These are phyloP conservation scores for Ormyrus rosae DNA, from an alignment of 2,888 invertebrate species.

Conservation along the genomic window DNA sequence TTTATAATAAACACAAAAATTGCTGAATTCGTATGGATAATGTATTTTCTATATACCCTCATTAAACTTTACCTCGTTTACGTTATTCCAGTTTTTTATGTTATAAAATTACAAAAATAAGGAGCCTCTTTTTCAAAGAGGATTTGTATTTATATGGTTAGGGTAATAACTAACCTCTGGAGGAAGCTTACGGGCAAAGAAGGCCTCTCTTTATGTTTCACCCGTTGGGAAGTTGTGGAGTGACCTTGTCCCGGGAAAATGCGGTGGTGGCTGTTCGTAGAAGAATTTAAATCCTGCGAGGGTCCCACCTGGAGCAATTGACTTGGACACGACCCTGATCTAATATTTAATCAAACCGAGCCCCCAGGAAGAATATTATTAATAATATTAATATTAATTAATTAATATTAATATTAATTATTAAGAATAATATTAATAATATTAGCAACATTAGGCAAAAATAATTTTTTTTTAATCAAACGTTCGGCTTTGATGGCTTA, in stretches of 20 bases:
- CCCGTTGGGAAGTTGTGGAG: conserved; percentile 78
- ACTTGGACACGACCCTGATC: conserved; percentile 95
- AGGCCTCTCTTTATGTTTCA: conserved; percentile 82
- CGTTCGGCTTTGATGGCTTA: background rate
- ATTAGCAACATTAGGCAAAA: conserved; percentile 31
- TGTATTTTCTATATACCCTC: background rate
- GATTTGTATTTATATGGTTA: too few relatives aligned
- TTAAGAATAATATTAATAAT: background rate
- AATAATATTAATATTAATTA: too few relatives aligned
- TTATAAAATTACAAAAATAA: background rate
- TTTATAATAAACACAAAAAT: too few relatives aligned
- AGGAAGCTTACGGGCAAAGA: conserved; percentile 72
- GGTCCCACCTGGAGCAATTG: conserved; percentile 88
- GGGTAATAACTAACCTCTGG: conserved; percentile 75
- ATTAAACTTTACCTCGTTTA: background rate
- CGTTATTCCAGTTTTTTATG: background rate
- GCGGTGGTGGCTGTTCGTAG: conserved; percentile 70
- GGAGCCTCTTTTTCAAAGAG: too few relatives aligned
- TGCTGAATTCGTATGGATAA: too few relatives aligned
- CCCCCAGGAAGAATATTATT: conserved; percentile 25
- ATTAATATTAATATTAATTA: too few relatives aligned
- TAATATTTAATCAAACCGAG: conserved; percentile 68
- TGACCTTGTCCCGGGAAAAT: conserved; percentile 73
- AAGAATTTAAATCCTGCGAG: conserved; percentile 76
- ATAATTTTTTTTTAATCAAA: background rate